A percentile compares a stretch with the other conserved stretches of the same genome.
Evolutionary conservation across 2,113 vertebrate species (phyloP).

Genomic region (Heptranchias perlo): DNA sequence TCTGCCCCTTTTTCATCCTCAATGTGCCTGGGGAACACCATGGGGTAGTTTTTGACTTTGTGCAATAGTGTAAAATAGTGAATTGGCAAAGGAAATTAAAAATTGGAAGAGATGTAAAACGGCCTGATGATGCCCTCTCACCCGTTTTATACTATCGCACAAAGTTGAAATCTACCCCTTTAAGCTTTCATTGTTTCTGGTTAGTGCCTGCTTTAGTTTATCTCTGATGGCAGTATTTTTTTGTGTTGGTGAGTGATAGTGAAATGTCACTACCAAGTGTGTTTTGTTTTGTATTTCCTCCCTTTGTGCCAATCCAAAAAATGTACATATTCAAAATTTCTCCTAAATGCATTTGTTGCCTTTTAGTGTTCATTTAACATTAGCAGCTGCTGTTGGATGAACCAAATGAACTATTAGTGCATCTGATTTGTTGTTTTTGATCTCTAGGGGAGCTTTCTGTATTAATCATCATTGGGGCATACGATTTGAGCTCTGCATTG

Average conservation of each 20-base stretch:
- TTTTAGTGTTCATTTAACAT: neutral
- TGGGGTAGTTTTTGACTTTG: neutral
- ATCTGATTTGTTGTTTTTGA: neutral
- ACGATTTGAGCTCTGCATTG: neutral
- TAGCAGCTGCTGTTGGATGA: neutral
- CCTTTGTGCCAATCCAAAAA: neutral
- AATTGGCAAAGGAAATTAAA: too few relatives aligned
- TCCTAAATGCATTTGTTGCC: neutral
- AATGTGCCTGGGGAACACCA: neutral
- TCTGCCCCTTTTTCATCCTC: neutral
- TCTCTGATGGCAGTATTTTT: neutral
- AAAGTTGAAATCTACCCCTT: neutral
- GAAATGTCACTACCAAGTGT: neutral
- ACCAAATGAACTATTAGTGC: neutral
- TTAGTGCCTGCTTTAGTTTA: neutral
- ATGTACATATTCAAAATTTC: neutral
- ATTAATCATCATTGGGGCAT: neutral
- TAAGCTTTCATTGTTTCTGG: neutral
- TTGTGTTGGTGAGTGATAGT: neutral
- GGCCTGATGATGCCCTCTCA: neutral
- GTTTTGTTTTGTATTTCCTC: neutral
- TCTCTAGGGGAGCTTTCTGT: neutral
- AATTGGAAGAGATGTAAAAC: too few relatives aligned
- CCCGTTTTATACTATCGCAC: neutral
- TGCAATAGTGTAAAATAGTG: neutral